Conservation (phyloP, 2,113 vertebrate genomes). For the Jaculus jaculus region DNA sequence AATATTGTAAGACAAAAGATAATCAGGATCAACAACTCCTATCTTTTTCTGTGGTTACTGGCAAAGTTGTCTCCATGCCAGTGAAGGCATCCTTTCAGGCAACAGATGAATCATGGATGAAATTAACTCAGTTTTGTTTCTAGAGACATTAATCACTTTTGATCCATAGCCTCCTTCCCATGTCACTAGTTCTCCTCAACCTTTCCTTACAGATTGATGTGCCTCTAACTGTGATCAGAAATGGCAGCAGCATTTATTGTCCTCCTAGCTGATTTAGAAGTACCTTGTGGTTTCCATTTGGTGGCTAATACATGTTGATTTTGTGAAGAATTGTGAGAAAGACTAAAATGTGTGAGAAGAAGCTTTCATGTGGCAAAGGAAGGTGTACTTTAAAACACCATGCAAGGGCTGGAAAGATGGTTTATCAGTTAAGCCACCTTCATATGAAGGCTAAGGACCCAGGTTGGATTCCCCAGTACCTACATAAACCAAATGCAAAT, state of each 20-base stretch:
- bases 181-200: not conserved
- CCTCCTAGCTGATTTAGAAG: not conserved
- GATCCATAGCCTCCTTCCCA: not conserved
- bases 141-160: not conserved
- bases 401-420: no score
- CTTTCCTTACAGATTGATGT: not conserved
- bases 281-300: not conserved
- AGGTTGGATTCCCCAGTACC: no score
- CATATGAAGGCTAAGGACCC: no score
- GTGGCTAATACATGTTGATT: constrained; percentile 24
- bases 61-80: not conserved
- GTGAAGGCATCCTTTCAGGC: constrained; percentile 13
- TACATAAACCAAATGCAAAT: no score
- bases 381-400: constrained; percentile 13
- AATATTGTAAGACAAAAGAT: not conserved
- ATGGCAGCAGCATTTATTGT: not conserved
- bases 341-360: not conserved
- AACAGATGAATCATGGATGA: not conserved
- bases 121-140: not conserved
- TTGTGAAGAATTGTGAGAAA: not conserved
- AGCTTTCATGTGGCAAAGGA: not conserved
- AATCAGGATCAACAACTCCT: not conserved
- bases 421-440: no score
- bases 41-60: constrained; percentile 32
- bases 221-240: not conserved